phyloP scores from a whole-genome alignment of 2,113 vertebrate genomes.

The Ophthalmolycus amberensis region DNA sequence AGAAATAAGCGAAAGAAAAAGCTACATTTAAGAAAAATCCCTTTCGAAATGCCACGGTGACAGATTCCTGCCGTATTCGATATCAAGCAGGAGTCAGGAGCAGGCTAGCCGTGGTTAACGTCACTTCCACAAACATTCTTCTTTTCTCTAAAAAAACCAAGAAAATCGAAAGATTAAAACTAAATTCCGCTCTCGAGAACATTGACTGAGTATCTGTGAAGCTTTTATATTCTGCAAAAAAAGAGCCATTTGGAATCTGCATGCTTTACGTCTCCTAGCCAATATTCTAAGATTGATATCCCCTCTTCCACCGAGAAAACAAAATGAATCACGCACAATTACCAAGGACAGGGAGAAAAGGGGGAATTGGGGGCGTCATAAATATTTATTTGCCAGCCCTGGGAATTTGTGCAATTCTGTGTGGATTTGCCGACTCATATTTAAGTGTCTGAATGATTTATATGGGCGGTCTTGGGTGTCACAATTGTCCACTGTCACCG shows the following conservation, averaged over 20 bases:
- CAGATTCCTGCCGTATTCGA: background rate
- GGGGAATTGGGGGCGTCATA: conserved; percentile 77
- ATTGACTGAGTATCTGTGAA: conserved; percentile 49
- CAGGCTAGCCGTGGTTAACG: conserved; percentile 6
- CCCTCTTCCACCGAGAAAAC: conserved; percentile 76
- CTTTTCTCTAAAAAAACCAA: conserved; percentile 18
- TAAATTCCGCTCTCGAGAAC: conserved; percentile 50
- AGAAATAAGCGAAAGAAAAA: background rate
- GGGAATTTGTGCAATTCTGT: conserved; percentile 82
- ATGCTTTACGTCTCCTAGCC: conserved; percentile 70
- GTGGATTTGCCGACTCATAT: conserved; percentile 82
- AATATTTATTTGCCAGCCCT: conserved; percentile 84
- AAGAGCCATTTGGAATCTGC: conserved; percentile 69
- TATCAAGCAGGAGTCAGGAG: conserved; percentile 5
- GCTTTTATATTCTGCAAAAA: conserved; percentile 55
- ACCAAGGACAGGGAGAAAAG: conserved; percentile 74
- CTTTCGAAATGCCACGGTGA: background rate
- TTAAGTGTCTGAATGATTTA: conserved; percentile 87
- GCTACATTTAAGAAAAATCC: background rate
- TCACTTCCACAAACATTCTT: conserved; percentile 42
- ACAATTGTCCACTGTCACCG: conserved; percentile 80
- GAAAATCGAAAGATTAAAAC: conserved; percentile 56
- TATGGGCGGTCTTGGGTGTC: conserved; percentile 74
- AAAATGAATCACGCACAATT: conserved; percentile 84
- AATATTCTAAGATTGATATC: conserved; percentile 83